These are phyloP conservation scores for Acrobasis repandana DNA, from an alignment of 2,888 invertebrate species.

Conservation along the genomic window DNA sequence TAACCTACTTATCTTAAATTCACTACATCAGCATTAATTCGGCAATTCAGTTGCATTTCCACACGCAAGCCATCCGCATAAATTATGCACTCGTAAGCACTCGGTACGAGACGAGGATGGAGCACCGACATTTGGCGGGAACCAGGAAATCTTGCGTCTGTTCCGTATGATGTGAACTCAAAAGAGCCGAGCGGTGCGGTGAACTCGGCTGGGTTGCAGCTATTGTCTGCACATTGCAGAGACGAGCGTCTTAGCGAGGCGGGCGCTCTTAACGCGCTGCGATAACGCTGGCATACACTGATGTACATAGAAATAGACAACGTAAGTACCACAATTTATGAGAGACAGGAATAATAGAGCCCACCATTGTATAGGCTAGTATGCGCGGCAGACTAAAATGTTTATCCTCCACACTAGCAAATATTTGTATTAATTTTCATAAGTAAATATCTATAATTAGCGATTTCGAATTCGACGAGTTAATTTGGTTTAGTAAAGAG, in stretches of 20 bases:
- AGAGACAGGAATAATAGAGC: too few relatives aligned
- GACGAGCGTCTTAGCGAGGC: conserved; percentile 48
- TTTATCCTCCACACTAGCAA: too few relatives aligned
- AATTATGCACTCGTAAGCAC: conserved; percentile 48
- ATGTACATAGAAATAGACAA: not conserved
- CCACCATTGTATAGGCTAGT: too few relatives aligned
- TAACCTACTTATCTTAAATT: conserved; percentile 4
- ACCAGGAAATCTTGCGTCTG: conserved; percentile 50
- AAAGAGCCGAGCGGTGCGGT: conserved; percentile 55
- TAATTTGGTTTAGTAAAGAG: too few relatives aligned
- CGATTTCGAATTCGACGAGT: too few relatives aligned
- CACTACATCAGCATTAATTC: not conserved
- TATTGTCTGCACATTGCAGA: conserved; percentile 51
- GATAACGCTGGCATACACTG: conserved; percentile 34
- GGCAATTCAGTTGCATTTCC: conserved; percentile 17
- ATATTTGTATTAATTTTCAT: too few relatives aligned
- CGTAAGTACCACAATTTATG: not conserved
- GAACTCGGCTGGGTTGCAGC: conserved; percentile 54
- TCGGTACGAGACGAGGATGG: conserved; percentile 43
- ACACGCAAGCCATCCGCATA: conserved; percentile 32
- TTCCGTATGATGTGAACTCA: conserved; percentile 60
- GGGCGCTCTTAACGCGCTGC: conserved; percentile 40
- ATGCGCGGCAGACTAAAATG: too few relatives aligned
- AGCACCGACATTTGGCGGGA: conserved; percentile 30
- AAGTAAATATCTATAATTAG: too few relatives aligned